Base-by-base conservation (phyloP, 1,140 invertebrate species). In the Drosophila prosaltans region DNA sequence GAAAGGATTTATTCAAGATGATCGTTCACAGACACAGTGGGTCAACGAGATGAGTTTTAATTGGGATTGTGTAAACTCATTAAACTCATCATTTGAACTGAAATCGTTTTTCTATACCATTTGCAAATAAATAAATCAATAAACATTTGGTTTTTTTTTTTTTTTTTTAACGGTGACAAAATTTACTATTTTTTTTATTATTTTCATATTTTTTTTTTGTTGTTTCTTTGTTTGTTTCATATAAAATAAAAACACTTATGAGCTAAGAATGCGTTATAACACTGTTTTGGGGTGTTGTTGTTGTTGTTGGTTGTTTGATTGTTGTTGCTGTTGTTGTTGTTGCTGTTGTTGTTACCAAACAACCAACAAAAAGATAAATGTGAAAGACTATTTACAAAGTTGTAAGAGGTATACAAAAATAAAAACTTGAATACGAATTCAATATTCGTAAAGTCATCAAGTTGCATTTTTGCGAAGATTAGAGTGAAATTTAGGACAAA, bases 141-240 rank as follows among this genome's bases (percentile, higher is more conserved):
- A 1, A 1, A 7, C 6, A 36, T 1, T 24, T 11, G 1, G 32
- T 36, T 36, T 24, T 48, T 48, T 24, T 48, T 24, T 48, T 48
- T 24, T 48, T 57, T 6, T 59, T 86, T 91, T 92, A 92, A 92
- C 91, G 91, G 91, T 92, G 91, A 92, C 91, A 92, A 92, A 92
- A 92, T 92, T 92, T 92, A 88, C 91, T 92, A 92, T 92, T 92
- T 92, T 92, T 92, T 92, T 91, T 90, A 88, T 91, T 90, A 67
- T 91, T 91, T 91, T 91, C 85, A 85, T 78, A 83, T 72, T 85
- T 91, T 88, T 90, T 90, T 91, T 91, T 91, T 91, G 90, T 91
- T 91, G 84, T 91, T 91, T 91, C 84, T 91, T 91, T 91, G 90
- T 91, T 91, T 91, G 90, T 91, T 91, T 91, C 90, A 92, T 91